Conservation (phyloP, 2,888 invertebrate genomes). For the Drosophila neotestacea region DNA sequence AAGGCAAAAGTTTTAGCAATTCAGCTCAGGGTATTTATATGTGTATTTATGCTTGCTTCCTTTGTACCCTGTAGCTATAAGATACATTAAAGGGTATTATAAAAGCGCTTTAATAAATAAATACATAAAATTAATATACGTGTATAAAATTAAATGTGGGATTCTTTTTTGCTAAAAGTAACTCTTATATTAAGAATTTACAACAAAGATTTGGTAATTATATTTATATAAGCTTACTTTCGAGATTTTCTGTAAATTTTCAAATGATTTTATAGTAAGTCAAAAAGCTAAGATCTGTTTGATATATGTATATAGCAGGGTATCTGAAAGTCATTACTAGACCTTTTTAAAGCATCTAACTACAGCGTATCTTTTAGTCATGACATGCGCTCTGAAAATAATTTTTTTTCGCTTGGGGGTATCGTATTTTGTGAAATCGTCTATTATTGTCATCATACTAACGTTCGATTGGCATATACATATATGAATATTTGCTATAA, state of each 20-base stretch:
- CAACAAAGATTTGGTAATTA: not conserved
- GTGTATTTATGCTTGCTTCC: slow-evolving; percentile 20
- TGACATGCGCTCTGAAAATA: not conserved
- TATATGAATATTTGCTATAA: slow-evolving; percentile 37
- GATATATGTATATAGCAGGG: too few species aligned
- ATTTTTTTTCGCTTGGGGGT: slow-evolving; percentile 13
- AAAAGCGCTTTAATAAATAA: not conserved
- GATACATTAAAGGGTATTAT: not conserved
- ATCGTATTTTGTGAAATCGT: slow-evolving; percentile 79
- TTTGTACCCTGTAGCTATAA: slow-evolving; percentile 20
- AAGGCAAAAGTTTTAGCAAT: slow-evolving; percentile 43
- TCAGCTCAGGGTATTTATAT: slow-evolving; percentile 27
- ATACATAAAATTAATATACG: not conserved
- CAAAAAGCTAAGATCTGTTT: too few species aligned
- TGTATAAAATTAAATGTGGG: not conserved
- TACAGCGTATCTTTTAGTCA: slow-evolving; percentile 31
- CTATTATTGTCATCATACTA: slow-evolving; percentile 80
- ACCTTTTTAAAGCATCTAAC: too few species aligned
- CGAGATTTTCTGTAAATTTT: not conserved
- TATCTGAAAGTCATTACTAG: too few species aligned
- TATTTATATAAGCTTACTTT: not conserved
- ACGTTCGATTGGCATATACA: slow-evolving; percentile 67
- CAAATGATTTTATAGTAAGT: not conserved
- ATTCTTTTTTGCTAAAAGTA: not conserved
- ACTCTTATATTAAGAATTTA: not conserved